Percentiles rank a stretch among this genome's conserved stretches.
These are phyloP conservation scores for Agapornis canus DNA, from an alignment of 2,797 vertebrate genomes.

Conservation along the genomic window DNA sequence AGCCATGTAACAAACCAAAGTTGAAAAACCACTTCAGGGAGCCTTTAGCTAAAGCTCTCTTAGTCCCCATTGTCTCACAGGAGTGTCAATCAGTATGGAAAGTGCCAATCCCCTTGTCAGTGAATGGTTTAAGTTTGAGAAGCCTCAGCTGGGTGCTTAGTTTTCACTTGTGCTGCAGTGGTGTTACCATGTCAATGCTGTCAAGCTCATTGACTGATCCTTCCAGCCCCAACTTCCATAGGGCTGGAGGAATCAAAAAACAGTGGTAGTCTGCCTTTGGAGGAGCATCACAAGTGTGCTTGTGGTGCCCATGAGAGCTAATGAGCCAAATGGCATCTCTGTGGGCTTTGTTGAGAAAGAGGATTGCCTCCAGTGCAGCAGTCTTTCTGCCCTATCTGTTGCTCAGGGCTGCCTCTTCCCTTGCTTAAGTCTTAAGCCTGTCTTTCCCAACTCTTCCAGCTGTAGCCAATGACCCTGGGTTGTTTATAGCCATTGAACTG, in stretches of 20 bases:
- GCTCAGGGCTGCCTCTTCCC: not conserved
- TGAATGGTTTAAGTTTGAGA: not conserved
- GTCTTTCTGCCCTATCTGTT: not conserved
- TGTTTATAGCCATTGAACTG: not conserved
- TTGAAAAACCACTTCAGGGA: not conserved
- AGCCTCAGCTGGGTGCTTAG: fast-evolving
- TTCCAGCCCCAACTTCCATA: not conserved
- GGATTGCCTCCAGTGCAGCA: not conserved
- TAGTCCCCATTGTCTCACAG: not conserved
- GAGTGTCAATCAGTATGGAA: fast-evolving
- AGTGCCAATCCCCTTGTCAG: fast-evolving
- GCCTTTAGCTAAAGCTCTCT: not conserved
- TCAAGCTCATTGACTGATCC: not conserved
- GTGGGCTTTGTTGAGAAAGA: not conserved
- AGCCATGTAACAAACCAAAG: not conserved
- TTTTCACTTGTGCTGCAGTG: fast-evolving
- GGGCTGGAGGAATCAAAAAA: not conserved
- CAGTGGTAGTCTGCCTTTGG: not conserved
- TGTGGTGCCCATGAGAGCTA: not conserved
- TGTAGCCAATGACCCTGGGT: fast-evolving
- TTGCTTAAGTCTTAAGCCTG: fast-evolving
- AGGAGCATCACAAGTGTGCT: not conserved
- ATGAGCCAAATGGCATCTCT: not conserved
- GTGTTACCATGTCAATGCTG: not conserved
- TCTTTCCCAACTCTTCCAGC: not conserved